Evolutionary conservation across 37 sponge, comb jelly and placozoan species (phyloP), one percentile per base, ranked within the genome.

Genomic region (Aplysina aerophoba): DNA sequence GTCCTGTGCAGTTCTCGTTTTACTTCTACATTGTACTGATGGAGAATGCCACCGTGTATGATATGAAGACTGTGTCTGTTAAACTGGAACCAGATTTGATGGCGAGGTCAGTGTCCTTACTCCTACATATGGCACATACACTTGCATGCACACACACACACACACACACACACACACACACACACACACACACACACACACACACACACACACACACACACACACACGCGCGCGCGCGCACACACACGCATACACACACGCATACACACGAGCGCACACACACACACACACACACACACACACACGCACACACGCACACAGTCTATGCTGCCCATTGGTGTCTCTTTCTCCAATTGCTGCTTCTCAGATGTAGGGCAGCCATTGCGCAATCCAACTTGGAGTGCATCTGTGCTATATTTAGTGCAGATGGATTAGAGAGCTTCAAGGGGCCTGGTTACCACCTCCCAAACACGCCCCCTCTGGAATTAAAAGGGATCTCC

Each of bases 401-500:
- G 53, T 36, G 78, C 41, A 36, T 75, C 0, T 75, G 44, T 40
- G 54, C 39, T 19, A 0, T 75, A 44, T 75, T 75, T 40, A 44
- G 40, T 50, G 13, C 78, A 25, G 25, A 75, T 17, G 78, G 78
- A 21, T 44, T 75, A 14, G 6, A 30, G 38, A 50, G 41, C 53
- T 75, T 39, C 78, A 75, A 75, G 24, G 78, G 78, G 3, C 78
- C 78, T 75, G 78, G 78, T 1, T 75, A 75, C 54, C 78, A 75
- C 25, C 24, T 75, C 0, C 78, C 78, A 41, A 50, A 37, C 78
- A 75, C 78, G 54, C 78, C 78, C 54, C 31, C 78, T 24, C 20
- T 75, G 44, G 78, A 75, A 75, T 75, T 75, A 36, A 75, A 12
- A 75, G 78, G 78, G 78, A 16, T 75, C 24, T 75, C 78, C 78